Conservation (phyloP, 2,888 invertebrate genomes). For the Drosophila subsilvestris region DNA sequence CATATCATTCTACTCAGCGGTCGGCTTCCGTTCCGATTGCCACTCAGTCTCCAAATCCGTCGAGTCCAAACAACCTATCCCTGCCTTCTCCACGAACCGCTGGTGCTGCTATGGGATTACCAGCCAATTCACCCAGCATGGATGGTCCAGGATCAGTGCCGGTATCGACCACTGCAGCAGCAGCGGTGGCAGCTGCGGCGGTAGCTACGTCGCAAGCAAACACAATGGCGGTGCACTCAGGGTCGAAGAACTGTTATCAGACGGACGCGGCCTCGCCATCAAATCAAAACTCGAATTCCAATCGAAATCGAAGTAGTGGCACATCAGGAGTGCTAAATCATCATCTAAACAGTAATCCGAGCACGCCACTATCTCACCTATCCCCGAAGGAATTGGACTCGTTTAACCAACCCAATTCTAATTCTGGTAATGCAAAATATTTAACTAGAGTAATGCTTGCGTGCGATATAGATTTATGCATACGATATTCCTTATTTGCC, state of each 20-base stretch:
- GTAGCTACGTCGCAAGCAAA: slow-evolving; percentile 1
- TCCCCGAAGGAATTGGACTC: slow-evolving; percentile 85
- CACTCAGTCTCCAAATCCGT: slow-evolving; percentile 89
- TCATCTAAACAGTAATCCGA: slow-evolving; percentile 87
- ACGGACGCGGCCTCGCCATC: slow-evolving; percentile 65
- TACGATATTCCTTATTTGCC: background rate
- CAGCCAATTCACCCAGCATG: slow-evolving; percentile 88
- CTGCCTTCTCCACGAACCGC: slow-evolving; percentile 88
- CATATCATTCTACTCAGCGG: slow-evolving; percentile 90
- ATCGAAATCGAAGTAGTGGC: slow-evolving; percentile 50
- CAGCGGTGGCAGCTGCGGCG: slow-evolving; percentile 26
- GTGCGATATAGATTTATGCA: background rate
- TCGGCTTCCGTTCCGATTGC: slow-evolving; percentile 91
- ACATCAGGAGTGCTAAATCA: slow-evolving; percentile 84
- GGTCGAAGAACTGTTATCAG: slow-evolving; percentile 65
- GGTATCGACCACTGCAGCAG: slow-evolving; percentile 82
- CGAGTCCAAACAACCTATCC: slow-evolving; percentile 90
- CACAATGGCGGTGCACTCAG: slow-evolving; percentile 10
- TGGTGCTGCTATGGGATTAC: slow-evolving; percentile 84
- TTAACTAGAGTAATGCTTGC: background rate
- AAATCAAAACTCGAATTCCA: slow-evolving; percentile 52
- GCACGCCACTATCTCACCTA: slow-evolving; percentile 88
- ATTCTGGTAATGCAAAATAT: slow-evolving; percentile 21
- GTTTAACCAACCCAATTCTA: slow-evolving; percentile 46
- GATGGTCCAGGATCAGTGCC: slow-evolving; percentile 83